Base-by-base conservation (phyloP, 2,797 vertebrate genomes). In the Alfaro cultratus region DNA sequence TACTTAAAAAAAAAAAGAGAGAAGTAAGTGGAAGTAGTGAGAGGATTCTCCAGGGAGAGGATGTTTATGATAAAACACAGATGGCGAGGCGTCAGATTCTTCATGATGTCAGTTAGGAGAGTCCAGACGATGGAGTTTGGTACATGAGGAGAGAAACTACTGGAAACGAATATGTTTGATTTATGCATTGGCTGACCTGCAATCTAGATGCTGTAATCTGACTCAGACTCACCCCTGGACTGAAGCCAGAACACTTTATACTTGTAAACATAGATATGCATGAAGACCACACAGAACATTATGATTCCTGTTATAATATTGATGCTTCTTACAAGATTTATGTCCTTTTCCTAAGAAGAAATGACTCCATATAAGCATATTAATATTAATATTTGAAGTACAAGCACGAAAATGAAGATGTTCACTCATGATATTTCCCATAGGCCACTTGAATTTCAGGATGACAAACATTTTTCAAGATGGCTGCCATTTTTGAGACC, bases 1-100 rank as follows among this genome's bases (percentile, higher is more conserved):
- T 93, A 88, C 90, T 94, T 88, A 90, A 89, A 49, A 39, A 84
- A 88, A 85, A 85, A 85, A 73, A 39, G 83, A n/a, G 88, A 84
- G 85, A 85, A 86, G 71, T 84, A 86, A 86, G 76, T 70, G 89
- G 80, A 83, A 87, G 83, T 75, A 73, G 77, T 85, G 83, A 90
- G 89, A 83, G 73, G 86, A 83, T 82, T 82, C 72, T 88, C 76
- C 83, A 82, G 84, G 84, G 91, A 88, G 73, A 89, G 81, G 90
- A 85, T 79, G 88, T 79, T 75, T 71, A 29, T 77, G 84, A 92
- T 87, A 81, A 87, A 89, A 89, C 80, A 79, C 87, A 91, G 90
- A 93, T 90, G 86, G 85, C 43, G 78, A 78, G 75, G 83, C 76
- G 36, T 90, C 77, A 75, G 26, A 83, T 79, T 87, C 75, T 80